A percentile compares a stretch with the other conserved stretches of the same genome.
Evolutionary conservation across 2,113 vertebrate genomes (phyloP).

Genomic region (Chlorodrepanis virens): DNA sequence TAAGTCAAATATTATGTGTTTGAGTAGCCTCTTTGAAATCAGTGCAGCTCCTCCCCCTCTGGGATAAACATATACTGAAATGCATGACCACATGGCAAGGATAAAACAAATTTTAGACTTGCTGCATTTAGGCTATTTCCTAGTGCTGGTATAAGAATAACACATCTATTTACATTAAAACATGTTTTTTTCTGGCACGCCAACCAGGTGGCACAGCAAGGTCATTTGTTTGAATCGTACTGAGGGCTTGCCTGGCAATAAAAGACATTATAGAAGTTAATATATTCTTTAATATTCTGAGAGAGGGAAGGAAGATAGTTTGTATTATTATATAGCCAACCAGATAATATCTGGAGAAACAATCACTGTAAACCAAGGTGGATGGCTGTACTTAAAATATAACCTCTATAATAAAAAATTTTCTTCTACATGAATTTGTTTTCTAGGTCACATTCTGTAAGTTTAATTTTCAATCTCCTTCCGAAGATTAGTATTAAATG

Average conservation of each 20-base stretch:
- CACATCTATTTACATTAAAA: background rate
- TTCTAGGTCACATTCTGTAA: background rate
- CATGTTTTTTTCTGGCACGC: background rate
- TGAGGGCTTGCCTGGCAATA: conserved; percentile 73
- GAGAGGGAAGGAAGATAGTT: conserved; percentile 73
- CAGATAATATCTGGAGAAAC: conserved; percentile 74
- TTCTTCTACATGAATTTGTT: background rate
- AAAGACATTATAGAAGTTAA: conserved; percentile 81
- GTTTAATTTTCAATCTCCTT: background rate
- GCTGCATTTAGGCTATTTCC: background rate
- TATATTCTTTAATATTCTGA: conserved; percentile 83
- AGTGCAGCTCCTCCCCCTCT: background rate
- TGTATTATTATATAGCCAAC: conserved; percentile 76
- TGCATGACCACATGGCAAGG: background rate
- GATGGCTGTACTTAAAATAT: background rate
- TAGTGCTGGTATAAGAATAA: background rate
- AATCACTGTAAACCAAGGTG: background rate
- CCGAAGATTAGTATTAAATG: background rate
- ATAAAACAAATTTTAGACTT: background rate
- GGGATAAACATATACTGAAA: background rate
- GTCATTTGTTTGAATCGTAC: background rate
- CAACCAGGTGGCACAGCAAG: background rate
- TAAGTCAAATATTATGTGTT: background rate
- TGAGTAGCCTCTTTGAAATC: background rate
- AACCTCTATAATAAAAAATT: background rate